A percentile compares a stretch with the other conserved stretches of the same genome.
phyloP scores from a whole-genome alignment of 2,888 invertebrate species.

The Synanthedon andrenaeformis region DNA sequence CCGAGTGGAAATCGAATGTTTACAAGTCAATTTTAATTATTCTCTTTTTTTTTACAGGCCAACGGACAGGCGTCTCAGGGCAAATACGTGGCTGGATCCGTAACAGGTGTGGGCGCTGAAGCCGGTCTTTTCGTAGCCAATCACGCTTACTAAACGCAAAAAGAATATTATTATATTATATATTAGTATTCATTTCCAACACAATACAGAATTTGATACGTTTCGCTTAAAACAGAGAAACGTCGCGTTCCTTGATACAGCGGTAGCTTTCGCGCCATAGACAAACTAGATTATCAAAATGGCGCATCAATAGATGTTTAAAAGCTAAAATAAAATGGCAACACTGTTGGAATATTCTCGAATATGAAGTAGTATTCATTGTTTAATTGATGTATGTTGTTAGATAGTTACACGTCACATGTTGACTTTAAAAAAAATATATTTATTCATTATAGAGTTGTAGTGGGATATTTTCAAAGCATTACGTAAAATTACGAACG shows the following conservation, averaged over 20 bases:
- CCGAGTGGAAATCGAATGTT: neutral
- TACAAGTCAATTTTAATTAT: neutral
- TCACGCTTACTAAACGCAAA: constrained; percentile 87
- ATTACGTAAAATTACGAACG: neutral
- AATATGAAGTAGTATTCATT: neutral
- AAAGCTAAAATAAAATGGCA: no score
- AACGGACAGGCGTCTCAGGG: constrained; percentile 93
- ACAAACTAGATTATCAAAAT: neutral
- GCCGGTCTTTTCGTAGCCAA: constrained; percentile 93
- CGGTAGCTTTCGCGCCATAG: neutral
- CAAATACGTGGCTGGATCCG: constrained; percentile 90
- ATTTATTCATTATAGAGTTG: neutral
- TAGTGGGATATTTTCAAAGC: neutral
- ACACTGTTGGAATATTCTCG: constrained; percentile 1
- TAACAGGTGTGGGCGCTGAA: constrained; percentile 86
- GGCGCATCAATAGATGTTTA: neutral
- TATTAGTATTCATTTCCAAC: neutral
- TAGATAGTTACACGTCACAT: neutral
- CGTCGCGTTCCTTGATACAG: neutral
- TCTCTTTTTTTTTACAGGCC: constrained; percentile 72
- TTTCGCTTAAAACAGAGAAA: neutral
- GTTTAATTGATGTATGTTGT: neutral
- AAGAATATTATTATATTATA: neutral
- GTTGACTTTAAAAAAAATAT: neutral
- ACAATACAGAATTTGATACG: neutral